A percentile compares a stretch with the other conserved stretches of the same genome.
Conservation (phyloP, 2,113 vertebrate genomes). For the Halcyon malimbica region DNA sequence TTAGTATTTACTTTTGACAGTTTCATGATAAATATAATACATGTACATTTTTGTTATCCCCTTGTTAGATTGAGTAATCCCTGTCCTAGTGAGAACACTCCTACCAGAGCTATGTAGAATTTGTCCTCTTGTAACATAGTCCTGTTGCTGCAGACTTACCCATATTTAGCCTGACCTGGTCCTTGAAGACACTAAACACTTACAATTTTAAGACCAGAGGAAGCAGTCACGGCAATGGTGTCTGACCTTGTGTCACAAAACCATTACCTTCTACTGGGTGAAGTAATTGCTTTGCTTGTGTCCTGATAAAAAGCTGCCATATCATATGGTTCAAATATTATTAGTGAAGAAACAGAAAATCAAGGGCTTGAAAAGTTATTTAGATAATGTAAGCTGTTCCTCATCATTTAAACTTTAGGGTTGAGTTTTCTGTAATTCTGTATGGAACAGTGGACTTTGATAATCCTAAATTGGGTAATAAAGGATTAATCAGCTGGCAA, state of each 20-base stretch:
- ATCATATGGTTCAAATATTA: background rate
- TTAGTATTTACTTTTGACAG: background rate
- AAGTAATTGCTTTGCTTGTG: background rate
- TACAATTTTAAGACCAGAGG: background rate
- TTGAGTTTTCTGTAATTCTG: background rate
- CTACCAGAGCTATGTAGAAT: rapidly evolving
- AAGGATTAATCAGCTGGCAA: background rate
- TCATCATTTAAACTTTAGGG: background rate
- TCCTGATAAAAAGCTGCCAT: background rate
- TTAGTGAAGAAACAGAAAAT: background rate
- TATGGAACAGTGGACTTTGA: background rate
- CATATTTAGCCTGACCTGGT: background rate
- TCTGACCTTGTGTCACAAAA: background rate
- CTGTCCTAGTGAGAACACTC: background rate
- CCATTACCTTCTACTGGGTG: background rate
- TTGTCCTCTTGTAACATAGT: background rate
- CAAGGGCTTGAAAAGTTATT: background rate
- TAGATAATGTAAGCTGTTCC: background rate
- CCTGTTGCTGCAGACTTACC: background rate
- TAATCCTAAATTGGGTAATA: background rate
- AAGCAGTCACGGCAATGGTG: background rate
- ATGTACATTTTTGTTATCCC: background rate
- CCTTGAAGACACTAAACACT: background rate
- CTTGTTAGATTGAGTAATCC: background rate
- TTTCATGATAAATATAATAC: too few relatives aligned